Base-by-base conservation (phyloP, 2,113 vertebrate genomes). In the Barbus barbus region DNA sequence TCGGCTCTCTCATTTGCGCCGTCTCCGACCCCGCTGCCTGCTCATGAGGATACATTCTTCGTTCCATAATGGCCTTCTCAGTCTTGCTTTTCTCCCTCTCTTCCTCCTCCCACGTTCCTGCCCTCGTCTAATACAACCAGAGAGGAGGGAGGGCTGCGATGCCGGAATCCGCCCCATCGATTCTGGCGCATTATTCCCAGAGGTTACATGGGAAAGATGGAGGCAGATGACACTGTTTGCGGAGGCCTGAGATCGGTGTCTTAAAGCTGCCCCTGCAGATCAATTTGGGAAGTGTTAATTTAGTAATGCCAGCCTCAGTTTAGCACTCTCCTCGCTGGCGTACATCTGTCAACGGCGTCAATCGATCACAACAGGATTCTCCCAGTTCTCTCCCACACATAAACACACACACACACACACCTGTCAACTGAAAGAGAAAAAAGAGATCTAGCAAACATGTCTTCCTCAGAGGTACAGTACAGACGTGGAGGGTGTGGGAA, bases 11-110 rank as follows among this genome's bases (percentile, higher is more conserved):
- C 91, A 94, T 94, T 95, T 94, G 92, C 86, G 86, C 90, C 92
- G 92, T 93, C 92, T 93, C 92, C 65, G 91, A 91, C 85, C 89
- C 73, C 60, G 72, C 83, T 65, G 81, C 85, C 88, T 92, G 85
- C 91, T 94, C 91, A 86, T 79, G 92, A 93, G 92, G 90, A 94
- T 92, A 87, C 88, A 84, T 91, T 92, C 92, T 87, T 89, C 89
- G 86, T 90, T 91, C 90, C 86, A 69, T 94, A 94, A 94, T 93
- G 93, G 92, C 92, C 91, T 92, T 91, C 91, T 94, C 93, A 92
- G 92, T 93, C 92, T 93, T 92, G 79, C 90, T 92, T 93, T 90
- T 90, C 91, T 90, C 89, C 82, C 78, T 87, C 86, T 90, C 86
- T 90, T 83, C 73, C 56, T 84, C 86, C 76, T 78, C 38, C 78